Evolutionary conservation across 2,797 vertebrate genomes (phyloP).

Genomic region (Chelmon rostratus): DNA sequence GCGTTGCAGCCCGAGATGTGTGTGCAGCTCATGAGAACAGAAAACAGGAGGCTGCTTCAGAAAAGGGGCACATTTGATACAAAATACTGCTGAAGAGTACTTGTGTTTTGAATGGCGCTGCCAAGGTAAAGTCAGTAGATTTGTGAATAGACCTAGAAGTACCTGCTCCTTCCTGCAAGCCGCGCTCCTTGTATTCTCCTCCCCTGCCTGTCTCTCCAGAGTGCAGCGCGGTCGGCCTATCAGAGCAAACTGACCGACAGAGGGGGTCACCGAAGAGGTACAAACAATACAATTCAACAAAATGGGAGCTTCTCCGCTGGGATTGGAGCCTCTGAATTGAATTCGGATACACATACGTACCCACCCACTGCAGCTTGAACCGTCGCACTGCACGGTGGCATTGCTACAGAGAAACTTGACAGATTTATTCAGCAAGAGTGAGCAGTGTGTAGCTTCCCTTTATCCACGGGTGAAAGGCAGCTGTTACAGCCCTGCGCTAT

Average conservation of each 20-base stretch:
- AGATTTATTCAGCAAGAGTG: conserved; percentile 2
- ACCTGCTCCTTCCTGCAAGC: conserved; percentile 2
- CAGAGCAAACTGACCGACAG: conserved; percentile 27
- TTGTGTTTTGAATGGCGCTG: conserved; percentile 7
- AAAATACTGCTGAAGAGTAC: neutral
- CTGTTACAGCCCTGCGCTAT: conserved; percentile 12
- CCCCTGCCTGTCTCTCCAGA: neutral
- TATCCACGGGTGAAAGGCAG: conserved; percentile 13
- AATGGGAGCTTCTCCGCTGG: conserved; percentile 21
- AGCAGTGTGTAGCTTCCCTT: conserved; percentile 8
- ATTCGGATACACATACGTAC: conserved; percentile 21
- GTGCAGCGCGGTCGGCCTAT: conserved; percentile 10
- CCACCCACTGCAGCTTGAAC: neutral
- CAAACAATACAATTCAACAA: conserved; percentile 49
- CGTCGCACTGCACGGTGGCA: neutral
- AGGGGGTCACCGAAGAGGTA: conserved; percentile 48
- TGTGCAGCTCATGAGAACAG: conserved; percentile 23
- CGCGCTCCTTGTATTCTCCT: conserved; percentile 6
- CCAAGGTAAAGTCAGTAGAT: conserved; percentile 5
- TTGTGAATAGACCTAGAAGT: too few relatives aligned
- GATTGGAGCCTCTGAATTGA: conserved; percentile 20
- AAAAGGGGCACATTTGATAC: neutral
- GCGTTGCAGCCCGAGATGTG: neutral
- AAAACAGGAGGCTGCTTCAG: neutral
- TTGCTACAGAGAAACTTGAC: neutral